phyloP scores from a whole-genome alignment of 2,888 invertebrate genomes.

The Drosophila suboccidentalis region DNA sequence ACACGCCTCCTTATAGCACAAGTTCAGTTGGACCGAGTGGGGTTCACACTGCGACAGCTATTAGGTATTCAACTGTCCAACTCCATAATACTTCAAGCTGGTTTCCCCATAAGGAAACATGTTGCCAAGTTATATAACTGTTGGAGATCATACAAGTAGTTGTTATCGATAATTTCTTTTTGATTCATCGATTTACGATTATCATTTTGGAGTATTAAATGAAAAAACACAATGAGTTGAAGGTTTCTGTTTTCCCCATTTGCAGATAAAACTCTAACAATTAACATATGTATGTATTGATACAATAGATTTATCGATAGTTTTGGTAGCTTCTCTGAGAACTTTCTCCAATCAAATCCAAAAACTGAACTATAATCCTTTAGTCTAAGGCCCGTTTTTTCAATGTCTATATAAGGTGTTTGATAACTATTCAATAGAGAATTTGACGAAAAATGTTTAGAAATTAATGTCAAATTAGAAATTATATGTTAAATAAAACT shows the following conservation, averaged over 20 bases:
- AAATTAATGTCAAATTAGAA: no score
- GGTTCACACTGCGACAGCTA: slow-evolving; percentile 41
- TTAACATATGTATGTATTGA: neutral
- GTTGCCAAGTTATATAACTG: neutral
- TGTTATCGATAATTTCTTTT: slow-evolving; percentile 20
- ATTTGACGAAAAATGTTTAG: no score
- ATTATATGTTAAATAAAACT: no score
- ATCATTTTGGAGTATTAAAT: neutral
- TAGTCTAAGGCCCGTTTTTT: no score
- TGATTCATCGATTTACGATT: neutral
- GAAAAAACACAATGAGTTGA: neutral
- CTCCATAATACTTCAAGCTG: slow-evolving; percentile 24
- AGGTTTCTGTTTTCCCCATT: neutral
- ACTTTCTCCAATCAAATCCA: no score
- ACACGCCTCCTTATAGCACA: neutral
- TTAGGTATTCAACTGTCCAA: slow-evolving; percentile 52
- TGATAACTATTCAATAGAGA: no score
- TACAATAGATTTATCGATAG: neutral
- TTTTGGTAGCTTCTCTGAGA: neutral
- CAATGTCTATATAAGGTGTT: no score
- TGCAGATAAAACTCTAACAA: neutral
- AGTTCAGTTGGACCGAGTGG: neutral
- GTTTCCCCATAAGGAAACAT: slow-evolving; percentile 5
- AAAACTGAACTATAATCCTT: neutral
- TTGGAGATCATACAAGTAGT: neutral